phyloP scores from a whole-genome alignment of 2,888 invertebrate genomes.

The Heliconius hortense region DNA sequence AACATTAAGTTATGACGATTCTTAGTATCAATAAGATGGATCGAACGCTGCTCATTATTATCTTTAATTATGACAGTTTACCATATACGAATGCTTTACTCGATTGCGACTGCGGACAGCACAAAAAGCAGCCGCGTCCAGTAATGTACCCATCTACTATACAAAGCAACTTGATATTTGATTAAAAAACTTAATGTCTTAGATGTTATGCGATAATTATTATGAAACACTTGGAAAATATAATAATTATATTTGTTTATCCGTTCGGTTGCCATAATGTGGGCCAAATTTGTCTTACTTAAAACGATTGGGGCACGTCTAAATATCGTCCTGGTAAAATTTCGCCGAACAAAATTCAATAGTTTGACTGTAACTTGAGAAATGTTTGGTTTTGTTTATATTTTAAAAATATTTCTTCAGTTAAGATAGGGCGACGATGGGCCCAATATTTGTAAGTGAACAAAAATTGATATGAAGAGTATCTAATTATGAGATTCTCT shows the following conservation, averaged over 20 bases:
- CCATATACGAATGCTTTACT: slow-evolving; percentile 75
- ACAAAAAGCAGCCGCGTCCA: slow-evolving; percentile 66
- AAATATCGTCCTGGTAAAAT: neutral
- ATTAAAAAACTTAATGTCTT: slow-evolving; percentile 62
- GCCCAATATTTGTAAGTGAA: neutral
- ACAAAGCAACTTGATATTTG: slow-evolving; percentile 63
- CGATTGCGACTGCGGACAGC: slow-evolving; percentile 56
- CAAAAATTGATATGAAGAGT: neutral
- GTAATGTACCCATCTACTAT: slow-evolving; percentile 58
- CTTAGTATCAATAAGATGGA: slow-evolving; percentile 67
- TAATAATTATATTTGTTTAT: slow-evolving; percentile 4
- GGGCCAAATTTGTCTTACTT: neutral
- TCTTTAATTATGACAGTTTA: slow-evolving; percentile 80
- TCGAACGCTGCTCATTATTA: slow-evolving; percentile 71
- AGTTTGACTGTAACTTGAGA: neutral
- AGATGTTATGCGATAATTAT: slow-evolving; percentile 54
- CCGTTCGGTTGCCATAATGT: neutral
- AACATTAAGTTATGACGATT: slow-evolving; percentile 75
- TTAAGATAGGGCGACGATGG: neutral
- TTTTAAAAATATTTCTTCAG: neutral
- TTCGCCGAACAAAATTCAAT: neutral
- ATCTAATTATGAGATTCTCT: neutral
- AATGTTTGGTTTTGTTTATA: neutral
- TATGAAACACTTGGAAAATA: slow-evolving; percentile 54
- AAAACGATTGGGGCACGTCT: neutral